These are phyloP conservation scores for Mixornis gularis DNA, from an alignment of 2,113 vertebrate genomes.

Conservation along the genomic window DNA sequence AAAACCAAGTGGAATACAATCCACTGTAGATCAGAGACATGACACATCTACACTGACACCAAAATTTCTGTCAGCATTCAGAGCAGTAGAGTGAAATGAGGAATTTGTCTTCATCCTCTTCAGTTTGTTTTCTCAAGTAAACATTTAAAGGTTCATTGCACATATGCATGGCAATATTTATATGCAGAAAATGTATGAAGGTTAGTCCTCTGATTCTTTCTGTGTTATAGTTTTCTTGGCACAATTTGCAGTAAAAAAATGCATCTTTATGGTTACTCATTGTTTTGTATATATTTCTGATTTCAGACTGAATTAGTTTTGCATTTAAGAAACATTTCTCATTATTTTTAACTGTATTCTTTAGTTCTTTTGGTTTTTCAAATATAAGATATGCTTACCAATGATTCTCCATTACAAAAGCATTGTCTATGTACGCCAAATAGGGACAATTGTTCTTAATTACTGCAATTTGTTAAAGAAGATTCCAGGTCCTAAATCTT, in stretches of 20 bases:
- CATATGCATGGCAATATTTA: too few species aligned
- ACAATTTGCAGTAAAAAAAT: neutral
- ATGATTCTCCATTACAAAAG: neutral
- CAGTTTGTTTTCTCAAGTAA: neutral
- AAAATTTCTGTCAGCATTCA: neutral
- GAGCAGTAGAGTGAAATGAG: neutral
- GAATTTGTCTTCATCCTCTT: neutral
- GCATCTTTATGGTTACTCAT: neutral
- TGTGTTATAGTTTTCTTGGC: neutral
- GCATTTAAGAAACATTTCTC: neutral
- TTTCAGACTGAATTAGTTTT: neutral
- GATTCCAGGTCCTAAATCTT: accelerated
- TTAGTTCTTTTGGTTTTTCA: neutral
- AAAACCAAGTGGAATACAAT: neutral
- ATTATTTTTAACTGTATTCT: neutral
- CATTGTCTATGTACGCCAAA: neutral
- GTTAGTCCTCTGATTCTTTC: neutral
- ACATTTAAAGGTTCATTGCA: neutral
- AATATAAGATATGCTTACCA: neutral
- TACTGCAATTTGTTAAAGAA: neutral
- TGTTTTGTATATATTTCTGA: neutral
- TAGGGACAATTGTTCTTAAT: neutral
- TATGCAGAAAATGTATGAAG: neutral
- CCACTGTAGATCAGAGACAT: neutral
- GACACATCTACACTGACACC: neutral